Evolutionary conservation across 2,888 invertebrate genomes (phyloP).

Genomic region (Nymphalis polychloros): DNA sequence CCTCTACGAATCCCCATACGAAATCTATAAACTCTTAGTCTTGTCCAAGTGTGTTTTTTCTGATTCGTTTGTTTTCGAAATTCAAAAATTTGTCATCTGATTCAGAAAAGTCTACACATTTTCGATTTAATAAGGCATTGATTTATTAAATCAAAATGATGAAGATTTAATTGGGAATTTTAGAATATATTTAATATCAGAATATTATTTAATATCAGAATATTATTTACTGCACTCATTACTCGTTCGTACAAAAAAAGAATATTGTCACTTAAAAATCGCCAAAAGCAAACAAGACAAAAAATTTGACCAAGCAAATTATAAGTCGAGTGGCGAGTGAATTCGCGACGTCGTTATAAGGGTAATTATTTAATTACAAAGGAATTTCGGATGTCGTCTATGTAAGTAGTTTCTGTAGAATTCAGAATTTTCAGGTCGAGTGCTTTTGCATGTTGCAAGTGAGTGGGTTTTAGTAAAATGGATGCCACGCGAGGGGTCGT

Average conservation of each 20-base stretch:
- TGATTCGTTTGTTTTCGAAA: too few species aligned
- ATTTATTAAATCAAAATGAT: too few species aligned
- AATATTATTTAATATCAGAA: neutral
- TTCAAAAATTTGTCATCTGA: too few species aligned
- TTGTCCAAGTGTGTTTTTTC: too few species aligned
- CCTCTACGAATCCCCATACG: too few species aligned
- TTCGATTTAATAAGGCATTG: too few species aligned
- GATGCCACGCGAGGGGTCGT: slow-evolving; percentile 59
- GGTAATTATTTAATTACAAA: slow-evolving; percentile 58
- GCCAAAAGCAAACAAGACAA: neutral
- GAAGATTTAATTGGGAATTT: neutral
- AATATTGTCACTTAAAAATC: neutral
- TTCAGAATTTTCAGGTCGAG: slow-evolving; percentile 62
- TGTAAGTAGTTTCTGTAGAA: slow-evolving; percentile 49
- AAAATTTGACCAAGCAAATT: slow-evolving; percentile 3
- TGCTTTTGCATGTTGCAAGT: slow-evolving; percentile 72
- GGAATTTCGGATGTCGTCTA: slow-evolving; percentile 49
- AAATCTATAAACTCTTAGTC: too few species aligned
- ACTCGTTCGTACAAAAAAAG: neutral
- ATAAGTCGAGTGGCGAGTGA: neutral
- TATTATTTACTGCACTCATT: neutral
- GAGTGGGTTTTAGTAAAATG: slow-evolving; percentile 67
- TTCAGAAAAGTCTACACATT: too few species aligned
- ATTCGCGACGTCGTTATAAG: slow-evolving; percentile 28
- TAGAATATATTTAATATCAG: neutral